Percentiles rank a stretch among this genome's conserved stretches.
Evolutionary conservation across 2,797 vertebrate genomes (phyloP).

Genomic region (Mus minutoides): DNA sequence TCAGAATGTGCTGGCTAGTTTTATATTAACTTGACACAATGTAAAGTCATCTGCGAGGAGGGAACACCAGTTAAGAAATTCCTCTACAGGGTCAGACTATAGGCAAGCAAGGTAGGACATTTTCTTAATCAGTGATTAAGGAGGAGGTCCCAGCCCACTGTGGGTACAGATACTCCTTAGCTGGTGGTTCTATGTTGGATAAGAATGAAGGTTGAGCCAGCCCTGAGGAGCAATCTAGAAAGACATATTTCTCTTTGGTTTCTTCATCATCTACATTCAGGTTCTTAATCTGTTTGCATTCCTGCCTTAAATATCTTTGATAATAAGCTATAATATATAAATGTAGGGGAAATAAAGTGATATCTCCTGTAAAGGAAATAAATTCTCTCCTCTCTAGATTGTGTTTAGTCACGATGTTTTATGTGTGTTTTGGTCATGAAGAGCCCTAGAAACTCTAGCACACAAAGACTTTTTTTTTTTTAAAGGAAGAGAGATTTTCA

Average conservation of each 20-base stretch:
- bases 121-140: not conserved
- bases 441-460: not conserved
- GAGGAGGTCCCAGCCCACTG: not conserved
- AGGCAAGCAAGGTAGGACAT: not conserved
- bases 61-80: not conserved
- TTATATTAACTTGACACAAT: not conserved
- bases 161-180: not conserved
- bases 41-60: not conserved
- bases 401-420: not conserved
- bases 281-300: not conserved
- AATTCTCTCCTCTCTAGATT: not conserved
- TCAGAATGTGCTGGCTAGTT: not conserved
- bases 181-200: not conserved
- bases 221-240: not conserved
- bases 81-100: not conserved
- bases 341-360: not conserved
- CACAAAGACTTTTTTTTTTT: not conserved
- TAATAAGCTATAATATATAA: not conserved
- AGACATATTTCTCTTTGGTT: not conserved
- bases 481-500: conserved; percentile 8
- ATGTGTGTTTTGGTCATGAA: too few species aligned
- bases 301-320: not conserved
- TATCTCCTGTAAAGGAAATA: not conserved
- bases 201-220: not conserved
- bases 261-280: too few species aligned